Evolutionary conservation across 2,797 vertebrate genomes (phyloP).

Genomic region (Phoeniculus purpureus): DNA sequence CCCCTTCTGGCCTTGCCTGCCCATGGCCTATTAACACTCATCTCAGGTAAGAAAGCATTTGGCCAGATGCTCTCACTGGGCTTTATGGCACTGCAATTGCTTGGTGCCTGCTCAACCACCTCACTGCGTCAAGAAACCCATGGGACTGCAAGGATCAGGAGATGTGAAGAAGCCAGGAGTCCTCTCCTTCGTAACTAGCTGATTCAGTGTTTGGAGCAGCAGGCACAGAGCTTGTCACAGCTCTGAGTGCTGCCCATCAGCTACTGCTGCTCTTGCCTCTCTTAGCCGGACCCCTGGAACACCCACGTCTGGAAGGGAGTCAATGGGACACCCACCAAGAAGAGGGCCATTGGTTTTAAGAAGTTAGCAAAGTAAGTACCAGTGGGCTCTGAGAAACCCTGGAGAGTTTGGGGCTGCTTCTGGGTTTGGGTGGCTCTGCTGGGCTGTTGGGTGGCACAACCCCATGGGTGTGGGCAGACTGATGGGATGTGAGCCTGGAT

Average conservation of each 20-base stretch:
- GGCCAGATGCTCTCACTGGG: background rate
- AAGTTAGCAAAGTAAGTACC: constrained; percentile 95
- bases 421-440: background rate
- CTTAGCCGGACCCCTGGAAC: constrained; percentile 93
- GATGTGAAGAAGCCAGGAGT: background rate
- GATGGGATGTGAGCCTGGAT: background rate
- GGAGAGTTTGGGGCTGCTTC: background rate
- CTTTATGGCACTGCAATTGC: background rate
- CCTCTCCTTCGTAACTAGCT: background rate
- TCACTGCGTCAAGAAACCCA: background rate
- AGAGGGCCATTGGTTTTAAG: constrained; percentile 96
- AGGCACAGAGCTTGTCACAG: background rate
- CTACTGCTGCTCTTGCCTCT: background rate
- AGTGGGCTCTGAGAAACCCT: background rate
- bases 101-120: background rate
- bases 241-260: background rate
- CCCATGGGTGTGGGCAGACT: fast-evolving
- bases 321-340: constrained; percentile 96
- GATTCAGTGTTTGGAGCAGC: background rate
- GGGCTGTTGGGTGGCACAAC: fast-evolving
- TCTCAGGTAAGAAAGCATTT: background rate
- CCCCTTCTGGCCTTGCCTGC: background rate
- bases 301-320: constrained; percentile 94
- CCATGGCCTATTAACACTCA: background rate
- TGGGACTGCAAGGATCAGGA: background rate